Conservation (phyloP, 2,797 vertebrate genomes). For the Phylloscopus collybita region DNA sequence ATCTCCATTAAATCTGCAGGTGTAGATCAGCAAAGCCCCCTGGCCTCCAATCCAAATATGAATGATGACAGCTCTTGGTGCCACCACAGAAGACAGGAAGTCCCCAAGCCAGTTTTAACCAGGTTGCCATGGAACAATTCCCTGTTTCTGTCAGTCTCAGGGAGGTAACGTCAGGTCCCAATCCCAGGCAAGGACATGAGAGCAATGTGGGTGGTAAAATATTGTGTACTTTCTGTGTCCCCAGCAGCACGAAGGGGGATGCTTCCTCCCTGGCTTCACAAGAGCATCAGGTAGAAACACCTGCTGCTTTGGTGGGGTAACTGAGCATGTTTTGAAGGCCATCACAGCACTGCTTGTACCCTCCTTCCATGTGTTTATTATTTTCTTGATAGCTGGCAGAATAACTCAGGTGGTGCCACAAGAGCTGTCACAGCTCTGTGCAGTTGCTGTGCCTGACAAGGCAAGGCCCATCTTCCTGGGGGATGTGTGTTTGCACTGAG, state of each 20-base stretch:
- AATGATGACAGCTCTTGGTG: background rate
- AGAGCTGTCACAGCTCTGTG: background rate
- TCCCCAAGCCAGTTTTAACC: background rate
- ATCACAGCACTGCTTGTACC: background rate
- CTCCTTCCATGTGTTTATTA: background rate
- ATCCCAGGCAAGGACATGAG: background rate
- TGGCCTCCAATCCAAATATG: background rate
- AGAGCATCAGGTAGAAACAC: background rate
- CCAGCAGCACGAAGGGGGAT: background rate
- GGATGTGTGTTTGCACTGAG: background rate
- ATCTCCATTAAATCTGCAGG: background rate
- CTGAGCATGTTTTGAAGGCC: fast-evolving
- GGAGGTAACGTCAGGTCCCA: background rate
- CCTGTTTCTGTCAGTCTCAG: background rate
- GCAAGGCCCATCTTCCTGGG: background rate
- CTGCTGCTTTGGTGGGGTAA: background rate
- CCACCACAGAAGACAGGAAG: background rate
- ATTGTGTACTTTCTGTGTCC: background rate
- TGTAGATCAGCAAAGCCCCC: background rate
- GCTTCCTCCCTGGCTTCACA: background rate
- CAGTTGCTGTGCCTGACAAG: background rate
- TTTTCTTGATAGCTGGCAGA: constrained; percentile 25
- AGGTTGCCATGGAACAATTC: background rate
- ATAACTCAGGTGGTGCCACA: background rate
- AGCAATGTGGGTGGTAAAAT: constrained; percentile 18